Conservation (phyloP, 2,113 vertebrate genomes). For the Nipponia nippon region DNA sequence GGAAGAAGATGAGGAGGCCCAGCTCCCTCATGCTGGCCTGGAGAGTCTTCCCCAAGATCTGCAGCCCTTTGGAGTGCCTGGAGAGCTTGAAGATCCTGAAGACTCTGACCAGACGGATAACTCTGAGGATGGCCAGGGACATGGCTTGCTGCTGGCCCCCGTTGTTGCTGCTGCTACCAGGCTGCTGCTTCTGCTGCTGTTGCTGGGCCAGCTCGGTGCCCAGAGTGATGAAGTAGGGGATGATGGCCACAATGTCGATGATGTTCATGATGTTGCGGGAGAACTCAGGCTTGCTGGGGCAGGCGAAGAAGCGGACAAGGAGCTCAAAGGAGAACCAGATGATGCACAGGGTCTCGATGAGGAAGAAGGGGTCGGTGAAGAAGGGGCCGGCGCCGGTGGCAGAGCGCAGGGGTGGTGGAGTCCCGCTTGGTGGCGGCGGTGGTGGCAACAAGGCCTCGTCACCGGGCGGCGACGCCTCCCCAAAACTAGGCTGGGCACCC, state of each 20-base stretch:
- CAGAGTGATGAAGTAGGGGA: constrained; percentile 93
- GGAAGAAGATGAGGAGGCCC: constrained; percentile 92
- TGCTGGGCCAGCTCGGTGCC: constrained; percentile 85
- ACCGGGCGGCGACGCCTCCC: constrained; percentile 12
- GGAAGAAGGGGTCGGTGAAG: constrained; percentile 93
- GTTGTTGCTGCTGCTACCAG: constrained; percentile 69
- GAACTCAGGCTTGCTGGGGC: constrained; percentile 89
- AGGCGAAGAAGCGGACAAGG: constrained; percentile 88
- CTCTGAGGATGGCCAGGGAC: constrained; percentile 90
- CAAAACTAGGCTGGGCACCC: background rate
- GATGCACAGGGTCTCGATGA: constrained; percentile 92
- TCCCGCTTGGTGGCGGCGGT: constrained; percentile 54
- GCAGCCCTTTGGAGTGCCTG: constrained; percentile 92
- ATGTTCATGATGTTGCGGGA: constrained; percentile 93
- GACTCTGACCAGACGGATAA: constrained; percentile 91
- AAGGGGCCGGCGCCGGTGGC: constrained; percentile 26
- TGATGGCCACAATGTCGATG: constrained; percentile 91
- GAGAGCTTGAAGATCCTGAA: constrained; percentile 96
- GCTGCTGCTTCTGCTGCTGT: constrained; percentile 78
- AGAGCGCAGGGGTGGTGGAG: background rate
- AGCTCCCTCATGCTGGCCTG: constrained; percentile 94
- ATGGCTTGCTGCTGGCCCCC: constrained; percentile 86
- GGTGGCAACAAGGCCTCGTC: constrained; percentile 31
- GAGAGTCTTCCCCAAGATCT: constrained; percentile 90
- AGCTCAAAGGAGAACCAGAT: constrained; percentile 96